These are phyloP conservation scores for Clavelina lepadiformis DNA, from an alignment of 23 tunicate species.

Conservation along the genomic window DNA sequence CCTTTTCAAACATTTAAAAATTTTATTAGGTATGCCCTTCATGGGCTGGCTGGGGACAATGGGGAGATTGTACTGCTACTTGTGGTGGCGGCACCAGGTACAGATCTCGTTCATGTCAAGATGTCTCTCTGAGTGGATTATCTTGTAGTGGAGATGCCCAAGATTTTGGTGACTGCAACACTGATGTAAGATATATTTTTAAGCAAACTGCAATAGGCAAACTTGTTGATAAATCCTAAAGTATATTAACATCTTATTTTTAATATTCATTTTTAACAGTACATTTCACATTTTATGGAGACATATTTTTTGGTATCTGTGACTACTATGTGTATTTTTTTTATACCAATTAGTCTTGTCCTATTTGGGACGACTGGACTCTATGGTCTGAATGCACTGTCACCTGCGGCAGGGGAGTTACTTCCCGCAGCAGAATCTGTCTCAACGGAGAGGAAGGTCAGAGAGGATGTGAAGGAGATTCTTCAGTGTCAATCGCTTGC, in stretches of 20 bases:
- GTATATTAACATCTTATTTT: too few species aligned
- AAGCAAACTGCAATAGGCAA: not conserved
- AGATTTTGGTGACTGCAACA: conserved; percentile 36
- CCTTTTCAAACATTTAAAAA: too few species aligned
- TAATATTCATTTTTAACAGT: too few species aligned
- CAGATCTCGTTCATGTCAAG: conserved; percentile 25
- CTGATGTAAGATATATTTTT: not conserved
- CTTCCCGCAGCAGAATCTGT: conserved; percentile 25
- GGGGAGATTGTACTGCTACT: conserved; percentile 28
- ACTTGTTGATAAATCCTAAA: too few species aligned
- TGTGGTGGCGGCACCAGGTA: conserved; percentile 46
- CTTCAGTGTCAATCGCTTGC: not conserved
- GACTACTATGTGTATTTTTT: too few species aligned
- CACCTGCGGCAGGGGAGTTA: conserved; percentile 44
- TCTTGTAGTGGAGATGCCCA: conserved; percentile 38
- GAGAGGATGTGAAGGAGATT: conserved; percentile 46
- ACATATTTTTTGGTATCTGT: too few species aligned
- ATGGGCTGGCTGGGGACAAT: conserved; percentile 39
- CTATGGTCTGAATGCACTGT: conserved; percentile 43
- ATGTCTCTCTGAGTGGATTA: conserved; percentile 1
- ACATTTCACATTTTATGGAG: too few species aligned
- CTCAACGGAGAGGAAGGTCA: conserved; percentile 36
- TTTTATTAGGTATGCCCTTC: conserved; percentile 37
- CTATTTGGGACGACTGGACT: conserved; percentile 40
- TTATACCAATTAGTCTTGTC: too few species aligned